phyloP scores from a whole-genome alignment of 1,140 invertebrate genomes.

The Cydia strobilella region DNA sequence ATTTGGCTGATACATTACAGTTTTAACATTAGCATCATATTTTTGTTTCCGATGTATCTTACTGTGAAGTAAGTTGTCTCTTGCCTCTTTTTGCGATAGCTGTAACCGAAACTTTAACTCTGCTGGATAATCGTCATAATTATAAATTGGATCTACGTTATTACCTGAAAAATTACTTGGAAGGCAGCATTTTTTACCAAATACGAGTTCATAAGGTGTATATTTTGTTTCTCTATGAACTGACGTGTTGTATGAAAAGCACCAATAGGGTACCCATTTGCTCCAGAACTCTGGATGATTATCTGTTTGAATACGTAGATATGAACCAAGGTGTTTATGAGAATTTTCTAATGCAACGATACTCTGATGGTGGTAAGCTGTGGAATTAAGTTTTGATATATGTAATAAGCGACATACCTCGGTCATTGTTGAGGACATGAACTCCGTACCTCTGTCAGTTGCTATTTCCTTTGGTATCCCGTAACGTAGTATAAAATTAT shows the following conservation, averaged over 20 bases:
- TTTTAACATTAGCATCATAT: background rate
- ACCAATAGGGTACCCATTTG: background rate
- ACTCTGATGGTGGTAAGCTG: conserved; percentile 1
- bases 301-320: background rate
- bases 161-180: background rate
- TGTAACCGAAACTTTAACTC: conserved; percentile 5
- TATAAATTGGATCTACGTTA: background rate
- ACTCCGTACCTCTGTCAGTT: background rate
- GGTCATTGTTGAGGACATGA: background rate
- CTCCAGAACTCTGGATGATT: background rate
- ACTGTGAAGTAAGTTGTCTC: background rate
- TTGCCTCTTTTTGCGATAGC: background rate
- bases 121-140: background rate
- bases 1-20: background rate
- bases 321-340: background rate
- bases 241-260: background rate
- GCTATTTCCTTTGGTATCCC: background rate
- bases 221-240: background rate
- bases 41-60: background rate
- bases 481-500: conserved; percentile 2
- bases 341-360: background rate
- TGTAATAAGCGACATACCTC: background rate
- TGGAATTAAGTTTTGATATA: background rate
- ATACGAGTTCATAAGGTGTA: background rate
- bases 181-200: background rate